These are phyloP conservation scores for Rhodeus uyekii DNA, from an alignment of 2,797 vertebrate genomes.

Conservation along the genomic window DNA sequence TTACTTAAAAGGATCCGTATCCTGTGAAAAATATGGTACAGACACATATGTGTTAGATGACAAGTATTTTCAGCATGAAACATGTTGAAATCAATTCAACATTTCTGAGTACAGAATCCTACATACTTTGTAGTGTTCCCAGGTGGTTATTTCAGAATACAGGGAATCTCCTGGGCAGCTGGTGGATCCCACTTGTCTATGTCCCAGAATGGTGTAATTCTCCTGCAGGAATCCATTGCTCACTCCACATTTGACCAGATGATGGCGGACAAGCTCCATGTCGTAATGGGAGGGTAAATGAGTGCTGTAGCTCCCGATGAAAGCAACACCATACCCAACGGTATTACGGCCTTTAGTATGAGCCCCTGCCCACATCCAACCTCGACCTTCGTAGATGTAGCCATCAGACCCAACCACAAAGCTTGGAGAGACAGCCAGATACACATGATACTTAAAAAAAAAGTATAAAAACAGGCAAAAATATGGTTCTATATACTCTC, in stretches of 20 bases:
- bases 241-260: slow-evolving; percentile 76
- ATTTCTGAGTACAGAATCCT: background rate
- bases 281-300: slow-evolving; percentile 67
- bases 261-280: slow-evolving; percentile 72
- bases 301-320: slow-evolving; percentile 83
- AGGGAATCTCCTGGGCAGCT: slow-evolving; percentile 82
- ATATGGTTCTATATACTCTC: background rate
- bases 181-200: slow-evolving; percentile 83
- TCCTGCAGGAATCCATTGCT: slow-evolving; percentile 64
- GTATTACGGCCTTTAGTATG: slow-evolving; percentile 84
- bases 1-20: slow-evolving; percentile 2
- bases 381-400: slow-evolving; percentile 87
- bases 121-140: slow-evolving; percentile 77
- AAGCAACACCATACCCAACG: slow-evolving; percentile 81
- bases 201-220: slow-evolving; percentile 80
- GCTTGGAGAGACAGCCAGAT: slow-evolving; percentile 64
- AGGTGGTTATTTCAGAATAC: slow-evolving; percentile 80
- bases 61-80: background rate
- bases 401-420: slow-evolving; percentile 89
- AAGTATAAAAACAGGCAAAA: background rate
- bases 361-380: slow-evolving; percentile 80
- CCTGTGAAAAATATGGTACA: slow-evolving; percentile 13
- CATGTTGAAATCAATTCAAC: background rate
- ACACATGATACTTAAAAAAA: background rate
- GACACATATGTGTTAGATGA: background rate